Evolutionary conservation across 2,888 invertebrate species (phyloP), one percentile per base, ranked within the genome.

Genomic region (Apamea sordens): DNA sequence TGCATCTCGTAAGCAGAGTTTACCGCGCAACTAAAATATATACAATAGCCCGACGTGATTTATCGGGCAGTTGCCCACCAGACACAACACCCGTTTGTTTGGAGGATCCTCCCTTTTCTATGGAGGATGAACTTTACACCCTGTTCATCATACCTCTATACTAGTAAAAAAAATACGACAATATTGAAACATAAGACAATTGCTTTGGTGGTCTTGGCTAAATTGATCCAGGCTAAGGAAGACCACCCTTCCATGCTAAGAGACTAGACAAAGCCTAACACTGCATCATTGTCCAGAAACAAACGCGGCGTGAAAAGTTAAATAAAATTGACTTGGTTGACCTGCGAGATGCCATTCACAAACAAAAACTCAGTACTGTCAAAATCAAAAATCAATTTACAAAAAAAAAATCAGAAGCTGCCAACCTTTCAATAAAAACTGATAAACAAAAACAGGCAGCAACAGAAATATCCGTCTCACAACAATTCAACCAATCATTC

Each of bases 401-500:
- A 32, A 44, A 59, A 59, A 59, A 10, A 73, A 47, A 24, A 24
- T n/a, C 4, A 56, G 1, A 61, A 24, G 36, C 67, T 21, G 24
- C 15, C 15, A 10, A 32, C 0, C 1, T 8, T 36, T 8, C 7
- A 6, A 36, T 24, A 47, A 65, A 64, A 21, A 21, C 44, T 5
- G 36, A 47, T 36, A 32, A 64, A 69, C 28, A 44, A 61, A 81
- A 73, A 24, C 36, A 24, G 41, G 21, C 18, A 63, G 21, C 21
- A 28, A 21, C 36, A 28, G 15, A 69, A 69, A 28, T 64, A 72
- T 44, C 21, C 63, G 28, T 63, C 72, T 59, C 59, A 21, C 28
- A 28, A 63, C 63, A 41, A 72, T 44, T 63, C 5, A 64, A 24
- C 28, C 44, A 44, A 72, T 72, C 63, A 63, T 72, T 63, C 41